Evolutionary conservation across 2,888 invertebrate genomes (phyloP), one percentile per base, ranked within the genome.

Genomic region (Dicranocentrus wangi): DNA sequence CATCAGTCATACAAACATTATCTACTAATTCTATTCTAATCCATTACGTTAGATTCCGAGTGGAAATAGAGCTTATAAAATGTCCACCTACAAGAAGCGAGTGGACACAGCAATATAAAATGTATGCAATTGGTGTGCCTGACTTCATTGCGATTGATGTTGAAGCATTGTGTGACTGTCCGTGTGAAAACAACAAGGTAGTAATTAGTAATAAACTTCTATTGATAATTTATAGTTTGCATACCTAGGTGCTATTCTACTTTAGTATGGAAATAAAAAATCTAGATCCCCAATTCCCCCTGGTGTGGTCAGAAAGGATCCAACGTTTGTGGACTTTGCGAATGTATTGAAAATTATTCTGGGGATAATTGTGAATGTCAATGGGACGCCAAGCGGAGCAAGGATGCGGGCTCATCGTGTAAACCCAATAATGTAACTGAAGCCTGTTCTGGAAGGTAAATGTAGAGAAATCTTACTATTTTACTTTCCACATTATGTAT

Each of bases 121-220:
- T 91, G 83, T 90, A 90, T 85, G 91, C 91, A 3, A 90, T 90
- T 1, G 91, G 91, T 43, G 88, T 91, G 60, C 88, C 89, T 7
- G 91, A 91, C 84, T 87, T 88, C 39, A 88, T 91, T 15, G 86
- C 87, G 10, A 87, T 91, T 47, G 88, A 90, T 61, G 87, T 91
- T 25, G 89, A 90, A 73, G 88, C 91, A 39, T 87, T 91, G 53
- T 91, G 91, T 86, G 90, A 90, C 82, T 91, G 91, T 87, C 90
- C 90, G 78, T 72, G 55, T 28, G 43, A 42, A 55, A 43, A 51
- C 17, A n/a, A 42, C 21, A 42, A 19, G 39, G 63, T n/a, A 39
- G 2, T 47, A 15, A 47, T 47, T 47, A n/a, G 13, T n/a, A n/a
- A n/a, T n/a, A n/a, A n/a, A n/a, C n/a, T n/a, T n/a, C n/a, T n/a